Conservation (phyloP, 2,113 vertebrate species). For the Engystomops pustulosus region DNA sequence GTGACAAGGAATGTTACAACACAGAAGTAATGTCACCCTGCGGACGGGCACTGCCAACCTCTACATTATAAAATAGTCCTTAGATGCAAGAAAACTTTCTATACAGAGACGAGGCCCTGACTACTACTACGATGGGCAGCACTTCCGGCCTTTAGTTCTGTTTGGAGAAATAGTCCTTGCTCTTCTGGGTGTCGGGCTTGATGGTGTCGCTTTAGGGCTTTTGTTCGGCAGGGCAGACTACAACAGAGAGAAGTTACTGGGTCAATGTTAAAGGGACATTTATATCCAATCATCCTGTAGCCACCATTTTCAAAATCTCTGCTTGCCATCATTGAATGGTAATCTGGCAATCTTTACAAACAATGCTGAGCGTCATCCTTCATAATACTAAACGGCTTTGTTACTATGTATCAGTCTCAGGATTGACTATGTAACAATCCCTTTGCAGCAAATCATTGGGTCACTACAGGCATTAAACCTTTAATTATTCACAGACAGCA, state of each 20-base stretch:
- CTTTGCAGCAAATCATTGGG: no score
- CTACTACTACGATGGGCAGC: neutral
- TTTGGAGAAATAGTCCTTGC: constrained; percentile 97
- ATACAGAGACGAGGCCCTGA: neutral
- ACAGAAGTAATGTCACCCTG: no score
- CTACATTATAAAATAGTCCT: no score
- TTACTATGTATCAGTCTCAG: no score
- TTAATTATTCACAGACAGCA: no score
- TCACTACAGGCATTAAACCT: no score
- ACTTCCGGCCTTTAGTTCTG: constrained; percentile 72
- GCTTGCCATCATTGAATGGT: neutral
- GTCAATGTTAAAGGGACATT: no score
- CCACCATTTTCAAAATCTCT: neutral
- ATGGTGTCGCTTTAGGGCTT: constrained; percentile 97
- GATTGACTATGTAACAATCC: no score
- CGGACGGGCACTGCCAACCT: neutral
- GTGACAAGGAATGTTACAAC: neutral
- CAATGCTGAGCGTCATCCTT: no score
- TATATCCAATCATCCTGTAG: no score
- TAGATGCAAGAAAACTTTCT: neutral
- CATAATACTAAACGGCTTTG: no score
- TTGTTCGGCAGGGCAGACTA: constrained; percentile 98
- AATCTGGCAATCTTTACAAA: no score
- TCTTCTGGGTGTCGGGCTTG: constrained; percentile 93
- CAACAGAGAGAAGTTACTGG: constrained; percentile 64